Base-by-base conservation (phyloP, 2,797 vertebrate species). In the Lithobates pipiens region DNA sequence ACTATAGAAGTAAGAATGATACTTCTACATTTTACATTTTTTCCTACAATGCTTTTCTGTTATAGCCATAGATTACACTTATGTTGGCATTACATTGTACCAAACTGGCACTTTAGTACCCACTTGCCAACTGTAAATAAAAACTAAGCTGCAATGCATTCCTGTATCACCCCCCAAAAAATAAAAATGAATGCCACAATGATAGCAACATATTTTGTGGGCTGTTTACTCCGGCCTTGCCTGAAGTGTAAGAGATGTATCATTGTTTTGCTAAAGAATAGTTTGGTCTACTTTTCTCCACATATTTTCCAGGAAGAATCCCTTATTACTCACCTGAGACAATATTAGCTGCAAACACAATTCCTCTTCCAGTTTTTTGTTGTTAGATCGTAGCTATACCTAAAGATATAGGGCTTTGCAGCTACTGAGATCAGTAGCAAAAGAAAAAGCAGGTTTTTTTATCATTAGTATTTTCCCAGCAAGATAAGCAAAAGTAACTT, bases 71-170 rank as follows among this genome's bases (percentile, higher is more conserved):
- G 72, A 81, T 86, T 81, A 76, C 78, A 81, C 74, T 75, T 81
- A 81, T 86, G 79, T 77, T 86, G 78, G 73, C 67, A 81, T 86
- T 82, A 85, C 44, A 86, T 76, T 81, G 78, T 75, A 86, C 78
- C 68, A 65, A 44, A 77, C 46, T 81, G 78, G 78, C 72, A 76
- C 34, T 85, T 86, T 86, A 86, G 84, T 81, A 69, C 65, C 65
- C 84, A 86, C 84, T 76, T 81, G 84, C 72, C 78, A 81, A 76
- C 65, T 81, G 84, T 86, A 86, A 86, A 86, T 86, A 86, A 81
- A 81, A 75, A 71, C 84, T 81, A 82, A 81, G 65, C 68, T 77
- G 84, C 84, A 82, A 81, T 86, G 74, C 70, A 81, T 86, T 76
- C 46, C 80, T 57, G 61, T 34, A 86, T 81, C 79, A 76, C 84